These are phyloP conservation scores for Stomorhina lunata DNA, from an alignment of 2,888 invertebrate species.

Conservation along the genomic window DNA sequence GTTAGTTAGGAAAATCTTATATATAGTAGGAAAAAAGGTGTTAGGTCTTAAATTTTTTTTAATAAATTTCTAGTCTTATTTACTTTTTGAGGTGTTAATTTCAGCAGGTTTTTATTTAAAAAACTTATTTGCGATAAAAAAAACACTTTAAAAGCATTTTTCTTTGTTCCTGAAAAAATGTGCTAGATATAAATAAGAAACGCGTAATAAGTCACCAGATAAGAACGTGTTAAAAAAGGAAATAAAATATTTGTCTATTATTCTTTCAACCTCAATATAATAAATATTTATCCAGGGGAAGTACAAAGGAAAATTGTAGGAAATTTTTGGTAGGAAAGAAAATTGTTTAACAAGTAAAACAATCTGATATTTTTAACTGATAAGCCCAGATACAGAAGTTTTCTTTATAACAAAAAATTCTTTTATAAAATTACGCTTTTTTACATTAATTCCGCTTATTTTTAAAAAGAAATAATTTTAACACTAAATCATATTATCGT, in stretches of 20 bases:
- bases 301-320: background rate
- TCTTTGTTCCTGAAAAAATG: constrained; percentile 26
- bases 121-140: constrained; percentile 39
- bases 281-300: constrained; percentile 28
- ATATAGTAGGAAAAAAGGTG: constrained; percentile 43
- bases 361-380: no score
- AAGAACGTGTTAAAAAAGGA: background rate
- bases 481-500: no score
- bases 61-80: background rate
- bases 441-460: no score
- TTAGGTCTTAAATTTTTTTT: constrained; percentile 36
- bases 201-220: background rate
- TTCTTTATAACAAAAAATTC: no score
- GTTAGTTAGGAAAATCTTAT: no score
- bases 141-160: constrained; percentile 39
- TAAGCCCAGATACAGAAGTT: no score
- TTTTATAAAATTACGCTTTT: no score
- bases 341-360: no score
- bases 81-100: constrained; percentile 53
- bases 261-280: constrained; percentile 25
- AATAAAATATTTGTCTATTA: constrained; percentile 33
- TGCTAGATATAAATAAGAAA: background rate
- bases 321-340: background rate
- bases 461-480: no score
- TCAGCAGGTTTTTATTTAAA: constrained; percentile 49